phyloP scores from a whole-genome alignment of 2,113 vertebrate genomes.

The Tenrec ecaudatus region DNA sequence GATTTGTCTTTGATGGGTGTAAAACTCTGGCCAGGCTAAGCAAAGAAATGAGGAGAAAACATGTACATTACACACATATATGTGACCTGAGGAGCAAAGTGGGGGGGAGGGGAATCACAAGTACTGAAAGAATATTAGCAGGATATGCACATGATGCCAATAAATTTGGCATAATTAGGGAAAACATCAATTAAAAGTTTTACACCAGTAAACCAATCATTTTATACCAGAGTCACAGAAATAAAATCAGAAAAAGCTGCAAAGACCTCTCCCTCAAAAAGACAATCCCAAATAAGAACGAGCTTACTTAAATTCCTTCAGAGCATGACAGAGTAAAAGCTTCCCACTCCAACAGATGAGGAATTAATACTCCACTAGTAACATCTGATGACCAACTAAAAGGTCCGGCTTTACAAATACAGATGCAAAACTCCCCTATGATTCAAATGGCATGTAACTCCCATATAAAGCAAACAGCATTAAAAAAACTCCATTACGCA shows the following conservation, averaged over 20 bases:
- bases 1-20: background rate
- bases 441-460: too few species aligned
- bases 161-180: background rate
- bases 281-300: background rate
- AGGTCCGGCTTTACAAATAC: too few species aligned
- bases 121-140: background rate
- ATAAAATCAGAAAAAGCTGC: too few species aligned
- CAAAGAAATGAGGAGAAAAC: background rate
- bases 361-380: too few species aligned
- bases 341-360: background rate
- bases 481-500: background rate
- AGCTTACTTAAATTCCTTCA: background rate
- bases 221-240: background rate
- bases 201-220: background rate
- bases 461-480: too few species aligned
- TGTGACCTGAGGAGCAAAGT: background rate
- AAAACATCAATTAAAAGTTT: constrained; percentile 43
- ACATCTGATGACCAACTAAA: too few species aligned
- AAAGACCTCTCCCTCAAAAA: constrained; percentile 8
- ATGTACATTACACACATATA: too few species aligned
- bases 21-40: background rate
- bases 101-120: constrained; percentile 5
- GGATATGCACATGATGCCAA: background rate
- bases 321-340: background rate
- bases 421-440: too few species aligned